These are phyloP conservation scores for Papilio helenus DNA, from an alignment of 1,140 invertebrate genomes.

Conservation along the genomic window DNA sequence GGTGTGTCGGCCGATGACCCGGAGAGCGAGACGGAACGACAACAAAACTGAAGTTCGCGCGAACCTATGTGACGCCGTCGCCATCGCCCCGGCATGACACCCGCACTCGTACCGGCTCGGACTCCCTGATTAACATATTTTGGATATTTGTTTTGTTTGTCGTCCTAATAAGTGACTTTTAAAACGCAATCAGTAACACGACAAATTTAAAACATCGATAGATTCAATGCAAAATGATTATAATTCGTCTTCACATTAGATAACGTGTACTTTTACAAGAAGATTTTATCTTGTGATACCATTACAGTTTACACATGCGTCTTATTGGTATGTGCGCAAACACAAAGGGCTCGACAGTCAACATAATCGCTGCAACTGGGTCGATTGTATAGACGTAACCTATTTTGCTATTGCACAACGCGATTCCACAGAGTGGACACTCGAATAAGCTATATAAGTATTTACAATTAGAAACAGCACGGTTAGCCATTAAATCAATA, in stretches of 20 bases:
- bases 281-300: slow-evolving; percentile 8
- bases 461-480: slow-evolving; percentile 50
- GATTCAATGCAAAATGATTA: background rate
- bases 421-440: slow-evolving; percentile 54
- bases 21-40: slow-evolving; percentile 77
- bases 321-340: slow-evolving; percentile 33
- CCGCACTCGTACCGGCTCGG: background rate
- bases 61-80: slow-evolving; percentile 54
- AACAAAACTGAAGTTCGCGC: slow-evolving; percentile 80
- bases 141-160: slow-evolving; percentile 9
- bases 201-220: background rate
- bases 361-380: slow-evolving; percentile 63
- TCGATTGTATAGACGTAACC: slow-evolving; percentile 70
- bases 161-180: background rate
- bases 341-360: slow-evolving; percentile 64
- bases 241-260: background rate
- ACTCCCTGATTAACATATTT: slow-evolving; percentile 29
- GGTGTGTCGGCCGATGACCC: slow-evolving; percentile 76
- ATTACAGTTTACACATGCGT: slow-evolving; percentile 20
- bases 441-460: slow-evolving; percentile 50
- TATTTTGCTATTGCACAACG: slow-evolving; percentile 73
- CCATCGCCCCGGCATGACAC: background rate
- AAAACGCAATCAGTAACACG: background rate
- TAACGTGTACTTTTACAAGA: background rate
- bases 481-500: slow-evolving; percentile 56